Evolutionary conservation across 1,140 invertebrate genomes (phyloP).

Genomic region (Leptopilina clavipes): DNA sequence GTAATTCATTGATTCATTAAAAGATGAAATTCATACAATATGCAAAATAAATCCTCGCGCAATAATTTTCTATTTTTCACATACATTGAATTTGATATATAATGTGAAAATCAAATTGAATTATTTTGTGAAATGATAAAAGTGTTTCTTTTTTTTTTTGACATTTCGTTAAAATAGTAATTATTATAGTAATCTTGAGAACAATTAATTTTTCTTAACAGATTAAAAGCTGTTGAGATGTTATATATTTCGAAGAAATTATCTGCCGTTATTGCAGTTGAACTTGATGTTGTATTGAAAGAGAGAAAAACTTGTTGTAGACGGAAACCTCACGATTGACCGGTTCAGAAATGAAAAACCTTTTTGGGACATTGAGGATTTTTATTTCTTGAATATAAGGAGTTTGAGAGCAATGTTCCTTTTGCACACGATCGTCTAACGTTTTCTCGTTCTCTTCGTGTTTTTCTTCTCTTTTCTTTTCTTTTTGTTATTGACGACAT

Average conservation of each 20-base stretch:
- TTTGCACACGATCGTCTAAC: neutral
- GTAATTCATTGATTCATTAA: neutral
- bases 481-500: no score
- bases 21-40: conserved; percentile 7
- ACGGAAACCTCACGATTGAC: neutral
- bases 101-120: no score
- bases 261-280: neutral
- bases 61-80: conserved; percentile 24
- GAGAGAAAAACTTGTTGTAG: conserved; percentile 15
- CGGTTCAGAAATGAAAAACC: conserved; percentile 33
- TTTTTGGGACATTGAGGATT: conserved; percentile 8
- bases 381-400: conserved; percentile 17
- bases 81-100: no score
- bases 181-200: no score
- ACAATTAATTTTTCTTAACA: neutral
- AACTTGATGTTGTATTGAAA: conserved; percentile 17
- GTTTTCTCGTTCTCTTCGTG: neutral
- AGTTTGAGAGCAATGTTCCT: conserved; percentile 29
- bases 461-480: no score
- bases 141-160: no score
- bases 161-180: no score
- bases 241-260: conserved; percentile 7
- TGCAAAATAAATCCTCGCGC: neutral
- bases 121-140: no score
- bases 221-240: neutral